phyloP scores from a whole-genome alignment of 2,113 vertebrate species.

The Narcine bancroftii region DNA sequence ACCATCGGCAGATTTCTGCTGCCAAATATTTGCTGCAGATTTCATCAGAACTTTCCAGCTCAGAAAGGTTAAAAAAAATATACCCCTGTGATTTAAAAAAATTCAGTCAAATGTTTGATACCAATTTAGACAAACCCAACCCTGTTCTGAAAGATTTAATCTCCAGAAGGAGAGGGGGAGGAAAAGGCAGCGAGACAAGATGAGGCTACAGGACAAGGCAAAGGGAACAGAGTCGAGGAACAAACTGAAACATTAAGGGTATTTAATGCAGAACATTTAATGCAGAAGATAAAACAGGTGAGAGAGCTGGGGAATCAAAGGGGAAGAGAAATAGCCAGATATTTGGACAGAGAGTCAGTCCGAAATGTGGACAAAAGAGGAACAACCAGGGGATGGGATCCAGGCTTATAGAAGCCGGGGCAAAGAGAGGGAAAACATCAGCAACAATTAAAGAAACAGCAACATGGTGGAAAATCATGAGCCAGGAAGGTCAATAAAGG shows the following conservation, averaged over 20 bases:
- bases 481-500: not conserved
- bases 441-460: not conserved
- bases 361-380: not conserved
- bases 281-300: not conserved
- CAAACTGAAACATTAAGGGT: not conserved
- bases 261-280: no score
- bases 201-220: not conserved
- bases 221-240: not conserved
- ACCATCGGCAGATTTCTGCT: not conserved
- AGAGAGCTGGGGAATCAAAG: conserved; percentile 3
- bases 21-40: not conserved
- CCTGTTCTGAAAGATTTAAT: not conserved
- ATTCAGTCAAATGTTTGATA: not conserved
- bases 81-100: not conserved
- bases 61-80: not conserved
- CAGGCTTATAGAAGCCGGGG: not conserved
- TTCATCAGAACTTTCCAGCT: not conserved
- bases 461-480: not conserved
- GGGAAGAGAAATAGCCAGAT: not conserved
- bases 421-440: not conserved
- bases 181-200: not conserved
- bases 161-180: not conserved
- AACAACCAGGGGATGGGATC: not conserved
- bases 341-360: not conserved
- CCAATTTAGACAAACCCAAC: not conserved